Conservation (phyloP, 2,888 invertebrate species). For the Blomia tropicalis region DNA sequence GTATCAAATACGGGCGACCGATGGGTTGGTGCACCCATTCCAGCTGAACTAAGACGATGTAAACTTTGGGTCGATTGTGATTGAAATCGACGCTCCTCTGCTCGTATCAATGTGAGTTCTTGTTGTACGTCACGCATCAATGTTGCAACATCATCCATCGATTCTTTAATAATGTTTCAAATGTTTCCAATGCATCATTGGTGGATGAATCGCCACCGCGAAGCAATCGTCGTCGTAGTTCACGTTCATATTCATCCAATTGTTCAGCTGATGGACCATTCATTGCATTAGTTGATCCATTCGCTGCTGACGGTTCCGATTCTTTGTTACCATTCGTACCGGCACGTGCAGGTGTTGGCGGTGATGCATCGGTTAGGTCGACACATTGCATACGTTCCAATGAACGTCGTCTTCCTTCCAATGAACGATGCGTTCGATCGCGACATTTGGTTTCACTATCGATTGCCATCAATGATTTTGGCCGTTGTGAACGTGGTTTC, state of each 20-base stretch:
- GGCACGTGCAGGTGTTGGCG: constrained; percentile 69
- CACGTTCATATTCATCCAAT: constrained; percentile 16
- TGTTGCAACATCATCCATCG: constrained; percentile 73
- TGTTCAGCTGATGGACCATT: background rate
- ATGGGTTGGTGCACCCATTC: background rate
- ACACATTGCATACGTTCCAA: constrained; percentile 45
- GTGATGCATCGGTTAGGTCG: constrained; percentile 59
- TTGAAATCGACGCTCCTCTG: constrained; percentile 28
- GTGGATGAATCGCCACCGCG: constrained; percentile 38
- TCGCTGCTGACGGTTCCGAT: background rate
- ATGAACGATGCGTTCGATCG: constrained; percentile 29
- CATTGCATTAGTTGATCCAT: background rate
- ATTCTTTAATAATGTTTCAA: constrained; percentile 76
- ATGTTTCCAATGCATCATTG: constrained; percentile 78
- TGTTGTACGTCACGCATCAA: constrained; percentile 31
- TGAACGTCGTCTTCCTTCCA: constrained; percentile 30
- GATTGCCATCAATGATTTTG: constrained; percentile 16
- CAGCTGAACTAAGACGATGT: background rate
- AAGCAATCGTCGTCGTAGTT: constrained; percentile 10
- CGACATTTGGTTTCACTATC: constrained; percentile 33
- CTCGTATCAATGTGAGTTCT: constrained; percentile 30
- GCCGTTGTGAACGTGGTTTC: background rate
- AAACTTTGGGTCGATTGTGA: constrained; percentile 20
- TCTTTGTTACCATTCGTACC: background rate
- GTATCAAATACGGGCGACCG: constrained; percentile 21